phyloP scores from a whole-genome alignment of 2,888 invertebrate genomes.

The Tineola bisselliella region DNA sequence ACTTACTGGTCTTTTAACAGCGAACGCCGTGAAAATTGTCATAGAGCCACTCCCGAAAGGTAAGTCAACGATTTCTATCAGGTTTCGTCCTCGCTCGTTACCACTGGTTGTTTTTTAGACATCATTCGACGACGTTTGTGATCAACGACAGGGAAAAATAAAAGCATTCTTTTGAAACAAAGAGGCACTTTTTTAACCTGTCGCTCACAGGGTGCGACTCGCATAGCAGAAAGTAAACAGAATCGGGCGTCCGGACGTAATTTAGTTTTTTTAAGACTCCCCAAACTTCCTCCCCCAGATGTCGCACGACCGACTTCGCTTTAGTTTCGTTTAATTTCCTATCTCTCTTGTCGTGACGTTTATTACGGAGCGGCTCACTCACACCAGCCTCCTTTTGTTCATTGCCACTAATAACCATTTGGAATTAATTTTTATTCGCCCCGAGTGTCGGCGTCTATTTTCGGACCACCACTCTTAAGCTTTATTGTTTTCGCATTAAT shows the following conservation, averaged over 20 bases:
- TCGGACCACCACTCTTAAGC: conserved; percentile 38
- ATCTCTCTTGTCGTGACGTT: conserved; percentile 58
- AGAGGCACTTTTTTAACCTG: conserved; percentile 39
- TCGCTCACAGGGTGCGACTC: conserved; percentile 35
- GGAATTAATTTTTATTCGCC: conserved; percentile 53
- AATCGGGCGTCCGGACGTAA: conserved; percentile 44
- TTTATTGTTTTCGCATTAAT: conserved; percentile 67
- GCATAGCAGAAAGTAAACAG: conserved; percentile 36
- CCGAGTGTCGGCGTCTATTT: conserved; percentile 35
- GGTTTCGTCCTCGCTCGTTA: neutral
- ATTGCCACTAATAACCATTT: conserved; percentile 53
- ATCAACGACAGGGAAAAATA: conserved; percentile 25
- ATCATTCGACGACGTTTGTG: conserved; percentile 21
- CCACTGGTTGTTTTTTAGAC: neutral
- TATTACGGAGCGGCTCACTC: conserved; percentile 45
- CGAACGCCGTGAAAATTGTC: conserved; percentile 53
- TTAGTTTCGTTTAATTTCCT: conserved; percentile 65
- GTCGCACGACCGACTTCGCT: conserved; percentile 48
- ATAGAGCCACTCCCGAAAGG: conserved; percentile 65
- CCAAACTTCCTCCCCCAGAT: conserved; percentile 46
- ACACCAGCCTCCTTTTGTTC: conserved; percentile 46
- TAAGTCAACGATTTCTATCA: conserved; percentile 21
- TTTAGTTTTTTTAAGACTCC: conserved; percentile 48
- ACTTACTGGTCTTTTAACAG: conserved; percentile 33
- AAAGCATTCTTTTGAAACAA: conserved; percentile 22